These are phyloP conservation scores for Girardinus metallicus DNA, from an alignment of 2,797 vertebrate species.

Conservation along the genomic window DNA sequence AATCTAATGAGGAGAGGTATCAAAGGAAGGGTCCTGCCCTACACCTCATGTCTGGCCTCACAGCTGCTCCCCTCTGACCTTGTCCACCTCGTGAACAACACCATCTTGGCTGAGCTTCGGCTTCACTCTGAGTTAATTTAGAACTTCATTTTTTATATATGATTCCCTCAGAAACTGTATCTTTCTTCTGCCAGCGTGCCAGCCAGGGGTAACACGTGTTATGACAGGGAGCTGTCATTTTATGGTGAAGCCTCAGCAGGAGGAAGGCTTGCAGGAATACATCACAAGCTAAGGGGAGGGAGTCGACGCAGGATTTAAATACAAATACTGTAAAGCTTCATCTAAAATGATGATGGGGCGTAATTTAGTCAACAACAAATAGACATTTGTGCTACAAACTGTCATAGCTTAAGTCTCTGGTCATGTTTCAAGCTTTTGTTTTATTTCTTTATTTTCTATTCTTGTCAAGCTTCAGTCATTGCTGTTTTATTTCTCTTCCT, in stretches of 20 bases:
- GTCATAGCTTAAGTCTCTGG: background rate
- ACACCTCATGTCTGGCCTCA: constrained; percentile 33
- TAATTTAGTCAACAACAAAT: constrained; percentile 46
- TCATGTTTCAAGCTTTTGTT: background rate
- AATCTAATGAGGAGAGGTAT: constrained; percentile 54
- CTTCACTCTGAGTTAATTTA: constrained; percentile 30
- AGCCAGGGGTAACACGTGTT: constrained; percentile 67
- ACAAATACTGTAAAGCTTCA: constrained; percentile 55
- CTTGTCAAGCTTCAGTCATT: background rate
- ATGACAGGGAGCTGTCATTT: constrained; percentile 61
- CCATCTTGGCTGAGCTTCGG: constrained; percentile 23
- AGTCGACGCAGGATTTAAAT: constrained; percentile 43
- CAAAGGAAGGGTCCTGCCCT: constrained; percentile 37
- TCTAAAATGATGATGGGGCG: constrained; percentile 52
- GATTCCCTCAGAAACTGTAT: constrained; percentile 17
- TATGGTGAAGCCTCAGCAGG: constrained; percentile 38
- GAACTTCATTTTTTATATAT: constrained; percentile 30
- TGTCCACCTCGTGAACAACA: constrained; percentile 35
- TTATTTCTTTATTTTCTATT: background rate
- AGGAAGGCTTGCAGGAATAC: constrained; percentile 62
- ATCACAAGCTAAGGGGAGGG: constrained; percentile 42
- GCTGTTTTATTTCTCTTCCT: background rate
- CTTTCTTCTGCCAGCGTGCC: constrained; percentile 56
- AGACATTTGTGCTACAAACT: constrained; percentile 31
- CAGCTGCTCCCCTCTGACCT: constrained; percentile 60